These are phyloP conservation scores for Gephyroberyx darwinii DNA, from an alignment of 2,797 vertebrate genomes.

Conservation along the genomic window DNA sequence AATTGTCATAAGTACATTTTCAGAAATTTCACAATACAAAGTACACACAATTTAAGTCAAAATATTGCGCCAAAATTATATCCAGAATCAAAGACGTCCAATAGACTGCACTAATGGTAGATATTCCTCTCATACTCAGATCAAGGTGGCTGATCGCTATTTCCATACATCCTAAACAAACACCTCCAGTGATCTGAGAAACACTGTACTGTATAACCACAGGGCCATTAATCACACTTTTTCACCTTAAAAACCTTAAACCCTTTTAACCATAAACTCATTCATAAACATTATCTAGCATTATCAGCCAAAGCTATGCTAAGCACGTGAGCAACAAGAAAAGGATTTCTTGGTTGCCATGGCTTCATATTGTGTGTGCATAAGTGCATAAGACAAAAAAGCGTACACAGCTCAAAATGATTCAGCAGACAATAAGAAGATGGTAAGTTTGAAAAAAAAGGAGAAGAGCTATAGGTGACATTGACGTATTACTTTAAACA, in stretches of 20 bases:
- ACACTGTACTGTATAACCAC: constrained; percentile 4
- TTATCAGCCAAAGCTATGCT: constrained; percentile 16
- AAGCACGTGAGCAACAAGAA: constrained; percentile 32
- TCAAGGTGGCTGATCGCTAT: constrained; percentile 22
- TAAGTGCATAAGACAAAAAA: constrained; percentile 41
- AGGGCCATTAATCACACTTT: constrained; percentile 21
- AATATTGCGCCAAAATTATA: constrained; percentile 55
- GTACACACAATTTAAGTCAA: constrained; percentile 29
- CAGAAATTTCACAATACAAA: constrained; percentile 61
- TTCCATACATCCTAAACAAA: constrained; percentile 16
- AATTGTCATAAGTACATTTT: constrained; percentile 30
- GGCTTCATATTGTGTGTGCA: constrained; percentile 52
- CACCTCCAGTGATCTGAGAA: not conserved
- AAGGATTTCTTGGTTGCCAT: constrained; percentile 54
- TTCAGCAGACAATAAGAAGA: constrained; percentile 39
- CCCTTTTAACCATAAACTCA: not conserved
- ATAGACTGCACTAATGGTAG: constrained; percentile 38
- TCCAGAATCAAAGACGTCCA: constrained; percentile 56
- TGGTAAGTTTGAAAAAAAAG: constrained; percentile 36
- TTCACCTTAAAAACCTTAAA: not conserved
- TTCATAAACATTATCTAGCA: constrained; percentile 3
- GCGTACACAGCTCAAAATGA: constrained; percentile 30
- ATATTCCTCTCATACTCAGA: constrained; percentile 12
- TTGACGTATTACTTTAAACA: constrained; percentile 34
- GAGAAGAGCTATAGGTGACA: constrained; percentile 33